These are phyloP conservation scores for Microctonus aethiopoides DNA, from an alignment of 2,888 invertebrate genomes.

Conservation along the genomic window DNA sequence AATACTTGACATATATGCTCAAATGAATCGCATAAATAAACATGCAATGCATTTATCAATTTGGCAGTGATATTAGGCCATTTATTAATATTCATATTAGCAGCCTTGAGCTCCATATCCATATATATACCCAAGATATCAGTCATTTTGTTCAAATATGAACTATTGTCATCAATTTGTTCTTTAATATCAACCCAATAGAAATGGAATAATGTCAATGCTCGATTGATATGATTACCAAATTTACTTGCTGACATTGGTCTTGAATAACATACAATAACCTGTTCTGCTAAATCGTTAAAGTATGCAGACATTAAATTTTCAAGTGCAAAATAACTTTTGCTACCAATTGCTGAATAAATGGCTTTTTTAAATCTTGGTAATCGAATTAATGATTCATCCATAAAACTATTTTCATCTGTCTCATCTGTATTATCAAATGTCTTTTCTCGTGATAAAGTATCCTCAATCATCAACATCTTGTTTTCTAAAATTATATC, in stretches of 20 bases:
- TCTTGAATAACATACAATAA: constrained; percentile 51
- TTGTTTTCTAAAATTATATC: not conserved
- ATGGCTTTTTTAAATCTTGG: constrained; percentile 48
- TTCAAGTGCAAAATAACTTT: constrained; percentile 47
- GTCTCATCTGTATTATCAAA: not conserved
- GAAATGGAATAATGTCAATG: constrained; percentile 63
- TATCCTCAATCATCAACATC: not conserved
- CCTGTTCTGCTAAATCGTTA: constrained; percentile 59
- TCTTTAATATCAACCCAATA: constrained; percentile 62
- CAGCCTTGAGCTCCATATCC: constrained; percentile 63
- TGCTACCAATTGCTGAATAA: constrained; percentile 48
- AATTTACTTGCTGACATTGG: constrained; percentile 55
- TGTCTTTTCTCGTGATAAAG: not conserved
- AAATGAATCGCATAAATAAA: constrained; percentile 60
- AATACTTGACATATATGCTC: constrained; percentile 60
- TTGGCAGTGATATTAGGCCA: constrained; percentile 48
- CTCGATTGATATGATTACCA: constrained; percentile 58
- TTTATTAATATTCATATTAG: constrained; percentile 44
- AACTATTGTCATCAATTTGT: constrained; percentile 56
- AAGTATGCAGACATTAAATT: constrained; percentile 51
- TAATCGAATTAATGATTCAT: constrained; percentile 51
- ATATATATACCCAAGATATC: constrained; percentile 63
- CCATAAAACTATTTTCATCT: constrained; percentile 10
- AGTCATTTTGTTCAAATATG: constrained; percentile 65
- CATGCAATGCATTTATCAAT: constrained; percentile 53